Conservation (phyloP, 2,797 vertebrate genomes). For the Fratercula arctica region DNA sequence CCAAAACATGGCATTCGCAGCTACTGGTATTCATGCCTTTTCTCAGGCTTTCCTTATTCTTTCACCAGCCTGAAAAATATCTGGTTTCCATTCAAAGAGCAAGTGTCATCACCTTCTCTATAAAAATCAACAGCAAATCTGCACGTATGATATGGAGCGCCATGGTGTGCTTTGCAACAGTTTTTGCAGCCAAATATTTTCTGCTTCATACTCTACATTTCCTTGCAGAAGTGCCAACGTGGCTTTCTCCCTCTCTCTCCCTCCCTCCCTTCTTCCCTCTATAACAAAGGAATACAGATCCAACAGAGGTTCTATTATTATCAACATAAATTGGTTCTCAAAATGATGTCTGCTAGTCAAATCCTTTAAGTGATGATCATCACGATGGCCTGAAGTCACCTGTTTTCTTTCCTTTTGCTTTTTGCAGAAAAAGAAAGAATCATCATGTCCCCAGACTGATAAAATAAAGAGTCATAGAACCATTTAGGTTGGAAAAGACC, state of each 20-base stretch:
- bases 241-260: slow-evolving; percentile 45
- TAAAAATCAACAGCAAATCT: slow-evolving; percentile 61
- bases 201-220: slow-evolving; percentile 58
- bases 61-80: slow-evolving; percentile 44
- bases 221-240: slow-evolving; percentile 60
- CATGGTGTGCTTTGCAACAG: slow-evolving; percentile 51
- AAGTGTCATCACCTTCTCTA: slow-evolving; percentile 42
- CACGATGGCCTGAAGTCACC: not conserved
- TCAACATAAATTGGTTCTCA: slow-evolving; percentile 3
- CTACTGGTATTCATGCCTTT: slow-evolving; percentile 29
- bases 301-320: slow-evolving; percentile 18
- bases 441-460: not conserved
- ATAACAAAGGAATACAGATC: slow-evolving; percentile 50
- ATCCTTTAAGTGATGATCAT: slow-evolving; percentile 44
- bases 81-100: slow-evolving; percentile 29
- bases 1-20: slow-evolving; percentile 34
- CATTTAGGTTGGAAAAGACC: not conserved
- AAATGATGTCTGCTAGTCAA: slow-evolving; percentile 24
- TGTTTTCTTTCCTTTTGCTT: not conserved
- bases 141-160: slow-evolving; percentile 11
- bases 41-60: slow-evolving; percentile 43
- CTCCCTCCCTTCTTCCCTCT: not conserved
- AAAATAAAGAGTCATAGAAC: not conserved
- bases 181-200: slow-evolving; percentile 71
- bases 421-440: not conserved